phyloP scores from a whole-genome alignment of 2,113 vertebrate genomes.

The Telmatochromis sp. region DNA sequence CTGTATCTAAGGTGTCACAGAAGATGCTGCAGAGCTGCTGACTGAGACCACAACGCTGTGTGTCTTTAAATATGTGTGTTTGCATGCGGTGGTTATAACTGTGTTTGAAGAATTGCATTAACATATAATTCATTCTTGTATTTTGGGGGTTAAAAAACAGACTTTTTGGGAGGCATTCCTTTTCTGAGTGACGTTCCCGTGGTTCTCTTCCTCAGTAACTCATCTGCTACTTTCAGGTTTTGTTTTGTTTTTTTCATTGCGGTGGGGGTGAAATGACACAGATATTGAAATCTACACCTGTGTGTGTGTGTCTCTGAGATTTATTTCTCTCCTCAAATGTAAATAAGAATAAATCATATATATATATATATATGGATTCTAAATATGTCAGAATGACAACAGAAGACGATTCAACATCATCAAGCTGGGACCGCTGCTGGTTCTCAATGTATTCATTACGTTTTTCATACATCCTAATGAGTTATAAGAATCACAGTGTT shows the following conservation, averaged over 20 bases:
- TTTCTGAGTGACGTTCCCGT: neutral
- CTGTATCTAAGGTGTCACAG: neutral
- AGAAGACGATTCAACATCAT: neutral
- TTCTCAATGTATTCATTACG: neutral
- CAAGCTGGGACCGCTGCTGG: neutral
- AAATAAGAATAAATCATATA: neutral
- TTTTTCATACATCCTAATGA: neutral
- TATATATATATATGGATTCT: neutral
- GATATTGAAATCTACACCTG: neutral
- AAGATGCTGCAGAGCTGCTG: neutral
- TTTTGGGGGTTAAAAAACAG: neutral
- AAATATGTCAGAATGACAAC: rapidly evolving
- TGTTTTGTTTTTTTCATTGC: neutral
- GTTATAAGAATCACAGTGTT: neutral
- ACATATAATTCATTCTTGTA: neutral
- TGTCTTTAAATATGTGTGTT: neutral
- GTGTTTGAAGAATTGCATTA: neutral
- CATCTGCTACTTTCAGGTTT: neutral
- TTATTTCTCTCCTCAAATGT: neutral
- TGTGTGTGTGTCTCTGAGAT: neutral
- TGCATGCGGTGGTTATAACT: neutral
- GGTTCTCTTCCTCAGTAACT: neutral
- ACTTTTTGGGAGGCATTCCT: neutral
- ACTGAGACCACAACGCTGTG: neutral
- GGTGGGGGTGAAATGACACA: neutral